Base-by-base conservation (phyloP, 2,113 vertebrate species). In the Rhizomys pruinosus region DNA sequence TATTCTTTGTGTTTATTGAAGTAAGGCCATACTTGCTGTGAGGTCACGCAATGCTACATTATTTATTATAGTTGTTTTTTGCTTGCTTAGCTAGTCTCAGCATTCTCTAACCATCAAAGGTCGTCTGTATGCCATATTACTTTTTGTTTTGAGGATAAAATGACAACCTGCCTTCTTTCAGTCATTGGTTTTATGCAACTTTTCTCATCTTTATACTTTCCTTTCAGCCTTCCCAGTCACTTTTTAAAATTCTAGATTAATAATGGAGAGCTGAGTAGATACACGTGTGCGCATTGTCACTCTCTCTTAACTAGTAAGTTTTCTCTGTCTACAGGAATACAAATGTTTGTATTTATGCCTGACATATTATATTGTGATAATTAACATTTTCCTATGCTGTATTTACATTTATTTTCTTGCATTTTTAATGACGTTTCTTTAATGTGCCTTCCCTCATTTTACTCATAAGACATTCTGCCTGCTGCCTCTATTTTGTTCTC, bases 121-220 rank as follows among this genome's bases (percentile, higher is more conserved):
- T 20, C 52, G 23, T 76, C 52, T 12, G 59, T 25, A 12, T 59
- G 59, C 23, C 34, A 32, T 2, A 64, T 79, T 34, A 20, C 59
- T 22, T 59, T 55, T n/a, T 68, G 8, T 85, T 74, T 91, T 79
- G 10, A 80, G 52, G 63, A 47, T 57, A 57, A 37, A 52, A 19
- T 1, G 27, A 76, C 7, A 47, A 6, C 5, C 3, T 29, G 10
- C n/a, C 79, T 68, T 79, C 22, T 69, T 87, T 84, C 55, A 47
- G 12, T 66, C 39, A 85, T 74, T 90, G 44, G 15, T 8, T 10
- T 74, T 71, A 23, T 8, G 71, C 8, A 57, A 11, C 5, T 89
- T 71, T 81, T 88, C 52, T 52, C 16, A 76, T 71, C 9, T 20
- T 93, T 84, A 85, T 84, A 76, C 44, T 93, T 87, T 63, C 23